Percentiles rank a stretch among this genome's conserved stretches.
Evolutionary conservation across 2,797 vertebrate species (phyloP).

Genomic region (Hephaestus fuliginosus): DNA sequence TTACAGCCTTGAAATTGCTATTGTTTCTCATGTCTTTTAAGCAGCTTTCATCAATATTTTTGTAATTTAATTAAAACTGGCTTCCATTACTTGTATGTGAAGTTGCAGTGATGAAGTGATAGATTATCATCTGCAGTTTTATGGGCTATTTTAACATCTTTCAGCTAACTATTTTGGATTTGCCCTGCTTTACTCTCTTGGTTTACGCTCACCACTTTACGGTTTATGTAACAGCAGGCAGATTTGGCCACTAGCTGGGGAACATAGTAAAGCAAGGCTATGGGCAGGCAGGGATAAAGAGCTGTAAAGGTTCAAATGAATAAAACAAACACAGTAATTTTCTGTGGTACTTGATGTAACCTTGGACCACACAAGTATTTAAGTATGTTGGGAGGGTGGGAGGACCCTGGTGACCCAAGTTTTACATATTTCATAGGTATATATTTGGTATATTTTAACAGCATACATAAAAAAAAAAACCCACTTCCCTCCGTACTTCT

Average conservation of each 20-base stretch:
- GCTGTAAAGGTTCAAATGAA: neutral
- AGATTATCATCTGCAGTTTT: neutral
- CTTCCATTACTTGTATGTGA: neutral
- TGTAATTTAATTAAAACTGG: neutral
- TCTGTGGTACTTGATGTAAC: neutral
- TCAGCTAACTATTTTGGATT: neutral
- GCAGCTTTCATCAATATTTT: neutral
- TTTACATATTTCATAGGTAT: neutral
- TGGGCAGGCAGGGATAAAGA: neutral
- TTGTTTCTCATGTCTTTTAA: neutral
- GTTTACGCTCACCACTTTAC: too few relatives aligned
- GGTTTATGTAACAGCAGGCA: too few relatives aligned
- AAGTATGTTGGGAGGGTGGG: too few relatives aligned
- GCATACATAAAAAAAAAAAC: neutral
- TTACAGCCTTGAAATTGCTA: neutral
- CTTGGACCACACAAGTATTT: too few relatives aligned
- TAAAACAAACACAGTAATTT: neutral
- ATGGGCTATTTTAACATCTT: neutral
- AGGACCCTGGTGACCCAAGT: neutral
- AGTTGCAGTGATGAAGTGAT: neutral
- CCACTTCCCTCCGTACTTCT: neutral
- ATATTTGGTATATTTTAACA: neutral
- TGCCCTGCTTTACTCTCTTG: too few relatives aligned
- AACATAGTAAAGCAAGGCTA: too few relatives aligned
- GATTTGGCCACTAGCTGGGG: too few relatives aligned